Evolutionary conservation across 2,888 invertebrate genomes (phyloP), one percentile per base, ranked within the genome.

Genomic region (Sphaerophoria taeniata): DNA sequence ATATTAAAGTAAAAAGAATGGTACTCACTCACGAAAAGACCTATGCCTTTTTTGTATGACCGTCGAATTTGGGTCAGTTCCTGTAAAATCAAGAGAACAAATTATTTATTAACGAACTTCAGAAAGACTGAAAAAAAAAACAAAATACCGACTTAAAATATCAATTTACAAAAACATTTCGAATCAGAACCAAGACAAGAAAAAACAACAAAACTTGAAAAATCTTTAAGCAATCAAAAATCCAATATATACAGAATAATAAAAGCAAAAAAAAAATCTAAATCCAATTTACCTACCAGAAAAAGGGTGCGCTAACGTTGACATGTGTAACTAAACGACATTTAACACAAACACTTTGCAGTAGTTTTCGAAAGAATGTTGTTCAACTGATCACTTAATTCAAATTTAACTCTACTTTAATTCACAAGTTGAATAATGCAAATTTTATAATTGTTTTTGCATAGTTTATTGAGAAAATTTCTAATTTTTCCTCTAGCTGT

Each of bases 231-330:
- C 36, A 56, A 43, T 43, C 43, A 9, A 39, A 43, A 60, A 60
- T 6, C 12, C 6, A 43, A 43, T 7, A 33, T 70, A 56, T 47
- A 77, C 53, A 72, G 24, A 49, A 34, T 33, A 43, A 69, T 39
- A 60, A 73, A 43, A 9, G 43, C 6, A 43, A 43, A 7, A 9
- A 12, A 3, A 43, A 9, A 3, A 9, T 11, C 9, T 11, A 73
- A 85, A 65, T 58, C 16, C 34, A 70, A 81, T 47, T 86, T 87
- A 88, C 88, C 88, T 87, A 88, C 88, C 88, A 87, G 88, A 87
- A 88, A 88, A 88, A 88, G 88, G 88, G 87, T 88, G 88, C 87
- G 88, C 84, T 88, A 88, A 82, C 82, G 88, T 87, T 82, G 88
- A 88, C 88, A 88, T 88, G 83, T 88, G 88, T 87, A 88, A 84